Conservation (phyloP, 2,888 invertebrate genomes). For the Agrotis segetum region DNA sequence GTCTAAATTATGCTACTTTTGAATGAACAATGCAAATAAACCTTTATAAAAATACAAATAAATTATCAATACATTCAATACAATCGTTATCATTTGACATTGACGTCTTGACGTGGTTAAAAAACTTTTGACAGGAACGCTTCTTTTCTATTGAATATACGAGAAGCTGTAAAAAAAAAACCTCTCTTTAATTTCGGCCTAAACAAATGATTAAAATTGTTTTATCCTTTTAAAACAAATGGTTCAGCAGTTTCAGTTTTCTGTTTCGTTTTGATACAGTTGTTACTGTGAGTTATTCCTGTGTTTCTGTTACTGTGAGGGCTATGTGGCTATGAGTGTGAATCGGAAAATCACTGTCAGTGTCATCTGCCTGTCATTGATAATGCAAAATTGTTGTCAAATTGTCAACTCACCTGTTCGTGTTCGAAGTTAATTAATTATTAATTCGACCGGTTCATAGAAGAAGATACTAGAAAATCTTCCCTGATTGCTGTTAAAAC, state of each 20-base stretch:
- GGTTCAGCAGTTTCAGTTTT: background rate
- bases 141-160: background rate
- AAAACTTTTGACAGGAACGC: background rate
- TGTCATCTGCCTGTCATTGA: background rate
- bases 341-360: background rate
- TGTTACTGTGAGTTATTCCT: no score
- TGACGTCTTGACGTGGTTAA: no score
- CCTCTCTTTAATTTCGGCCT: no score
- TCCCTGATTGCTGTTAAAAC: background rate
- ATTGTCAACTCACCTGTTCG: no score
- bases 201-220: no score
- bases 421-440: background rate
- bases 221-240: no score
- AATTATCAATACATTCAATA: no score
- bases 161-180: no score
- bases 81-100: background rate
- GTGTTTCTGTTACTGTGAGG: no score
- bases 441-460: background rate
- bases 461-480: conserved; percentile 16
- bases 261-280: background rate
- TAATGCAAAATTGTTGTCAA: background rate
- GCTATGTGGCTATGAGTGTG: no score
- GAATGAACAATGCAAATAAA: conserved; percentile 2
- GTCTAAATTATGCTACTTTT: no score
- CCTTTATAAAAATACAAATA: background rate